Evolutionary conservation across 2,888 invertebrate genomes (phyloP).

Genomic region (Lepas anatifera): DNA sequence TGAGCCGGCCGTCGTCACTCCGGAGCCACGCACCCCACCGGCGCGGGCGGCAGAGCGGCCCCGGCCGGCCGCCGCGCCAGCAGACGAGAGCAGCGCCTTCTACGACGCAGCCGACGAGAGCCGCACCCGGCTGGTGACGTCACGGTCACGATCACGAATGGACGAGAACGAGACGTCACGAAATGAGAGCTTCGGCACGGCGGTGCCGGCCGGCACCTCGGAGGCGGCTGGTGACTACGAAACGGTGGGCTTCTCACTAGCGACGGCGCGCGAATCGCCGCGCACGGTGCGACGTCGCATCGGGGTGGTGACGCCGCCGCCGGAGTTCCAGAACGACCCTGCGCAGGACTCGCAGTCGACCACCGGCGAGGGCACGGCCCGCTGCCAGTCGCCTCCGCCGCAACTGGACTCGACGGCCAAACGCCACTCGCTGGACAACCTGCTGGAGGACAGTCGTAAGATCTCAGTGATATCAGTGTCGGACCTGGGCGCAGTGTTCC

Average conservation of each 20-base stretch:
- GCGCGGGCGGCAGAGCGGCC: not conserved
- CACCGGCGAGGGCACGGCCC: not conserved
- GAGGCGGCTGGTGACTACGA: not conserved
- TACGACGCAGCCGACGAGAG: conserved; percentile 19
- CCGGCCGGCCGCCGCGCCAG: not conserved
- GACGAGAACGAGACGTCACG: conserved; percentile 21
- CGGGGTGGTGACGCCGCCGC: conserved; percentile 19
- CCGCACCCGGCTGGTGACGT: conserved; percentile 13
- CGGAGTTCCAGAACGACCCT: conserved; percentile 10
- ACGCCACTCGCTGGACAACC: conserved; percentile 9
- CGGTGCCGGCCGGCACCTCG: not conserved
- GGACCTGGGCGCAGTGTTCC: conserved; percentile 1
- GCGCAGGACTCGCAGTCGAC: conserved; percentile 6
- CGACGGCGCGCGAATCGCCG: not conserved
- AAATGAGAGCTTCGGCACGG: conserved; percentile 11
- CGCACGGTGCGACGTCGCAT: conserved; percentile 17
- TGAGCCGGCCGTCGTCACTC: not conserved
- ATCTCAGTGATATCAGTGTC: not conserved
- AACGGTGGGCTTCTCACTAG: not conserved
- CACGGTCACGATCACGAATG: conserved; percentile 7
- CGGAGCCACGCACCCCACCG: not conserved
- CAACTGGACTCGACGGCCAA: not conserved
- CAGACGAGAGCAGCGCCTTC: conserved; percentile 17
- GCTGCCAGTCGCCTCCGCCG: not conserved
- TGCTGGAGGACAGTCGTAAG: conserved; percentile 3